Conservation (phyloP, 2,888 invertebrate species). For the Alcis repandata region DNA sequence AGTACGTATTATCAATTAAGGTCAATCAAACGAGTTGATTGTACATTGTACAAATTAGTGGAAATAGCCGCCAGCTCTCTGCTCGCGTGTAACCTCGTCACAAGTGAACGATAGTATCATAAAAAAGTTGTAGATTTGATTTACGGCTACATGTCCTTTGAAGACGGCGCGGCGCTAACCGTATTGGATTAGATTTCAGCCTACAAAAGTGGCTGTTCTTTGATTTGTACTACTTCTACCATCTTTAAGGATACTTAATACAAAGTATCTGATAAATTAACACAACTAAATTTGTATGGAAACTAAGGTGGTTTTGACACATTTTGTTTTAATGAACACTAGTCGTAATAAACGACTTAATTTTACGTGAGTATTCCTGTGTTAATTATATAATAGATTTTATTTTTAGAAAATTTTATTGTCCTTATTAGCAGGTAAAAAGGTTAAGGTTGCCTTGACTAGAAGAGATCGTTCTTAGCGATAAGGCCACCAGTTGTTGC, state of each 20-base stretch:
- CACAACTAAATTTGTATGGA: no score
- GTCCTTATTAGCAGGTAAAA: no score
- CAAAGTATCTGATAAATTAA: no score
- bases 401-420: no score
- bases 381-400: no score
- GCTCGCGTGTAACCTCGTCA: conserved; percentile 6
- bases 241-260: neutral
- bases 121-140: conserved; percentile 32
- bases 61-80: conserved; percentile 11
- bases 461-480: no score
- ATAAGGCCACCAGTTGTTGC: no score
- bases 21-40: conserved; percentile 10
- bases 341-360: no score
- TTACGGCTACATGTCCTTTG: conserved; percentile 29
- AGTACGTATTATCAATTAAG: conserved; percentile 11
- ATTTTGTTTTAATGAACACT: no score
- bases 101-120: conserved; percentile 16
- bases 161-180: conserved; percentile 30
- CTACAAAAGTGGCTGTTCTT: neutral
- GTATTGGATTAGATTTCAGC: neutral
- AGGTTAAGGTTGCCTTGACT: no score
- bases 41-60: conserved; percentile 1
- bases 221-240: conserved; percentile 14
- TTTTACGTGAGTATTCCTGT: no score
- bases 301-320: no score